Evolutionary conservation across 2,888 invertebrate genomes (phyloP).

Genomic region (Chymomyza procnemis): DNA sequence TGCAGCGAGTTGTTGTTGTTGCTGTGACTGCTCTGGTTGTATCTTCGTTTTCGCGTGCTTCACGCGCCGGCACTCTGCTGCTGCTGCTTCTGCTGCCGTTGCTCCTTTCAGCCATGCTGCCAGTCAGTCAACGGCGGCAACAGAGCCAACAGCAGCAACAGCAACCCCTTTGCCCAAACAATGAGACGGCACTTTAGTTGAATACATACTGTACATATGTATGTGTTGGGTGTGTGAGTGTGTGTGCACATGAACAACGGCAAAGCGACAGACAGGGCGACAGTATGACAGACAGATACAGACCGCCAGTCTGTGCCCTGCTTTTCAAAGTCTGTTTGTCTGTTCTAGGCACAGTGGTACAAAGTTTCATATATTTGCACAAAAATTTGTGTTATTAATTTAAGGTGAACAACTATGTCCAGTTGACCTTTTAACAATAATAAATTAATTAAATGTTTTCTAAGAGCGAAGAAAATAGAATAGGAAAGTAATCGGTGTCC

Average conservation of each 20-base stretch:
- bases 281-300: conserved; percentile 5
- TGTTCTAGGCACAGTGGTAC: background rate
- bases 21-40: conserved; percentile 19
- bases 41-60: conserved; percentile 52
- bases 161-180: conserved; percentile 54
- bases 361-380: background rate
- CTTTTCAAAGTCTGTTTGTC: background rate
- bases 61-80: conserved; percentile 58
- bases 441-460: too few relatives aligned
- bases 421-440: too few relatives aligned
- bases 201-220: conserved; percentile 33
- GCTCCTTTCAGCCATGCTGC: conserved; percentile 55
- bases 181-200: conserved; percentile 34
- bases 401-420: too few relatives aligned
- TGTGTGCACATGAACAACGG: conserved; percentile 5
- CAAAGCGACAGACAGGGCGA: background rate
- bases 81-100: conserved; percentile 34
- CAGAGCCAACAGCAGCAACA: background rate
- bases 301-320: background rate
- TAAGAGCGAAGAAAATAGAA: too few relatives aligned
- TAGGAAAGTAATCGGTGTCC: too few relatives aligned
- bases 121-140: background rate
- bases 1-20: conserved; percentile 4
- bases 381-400: too few relatives aligned
- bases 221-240: conserved; percentile 11